Base-by-base conservation (phyloP, 2,113 vertebrate genomes). In the Romanogobio albipinnatus region DNA sequence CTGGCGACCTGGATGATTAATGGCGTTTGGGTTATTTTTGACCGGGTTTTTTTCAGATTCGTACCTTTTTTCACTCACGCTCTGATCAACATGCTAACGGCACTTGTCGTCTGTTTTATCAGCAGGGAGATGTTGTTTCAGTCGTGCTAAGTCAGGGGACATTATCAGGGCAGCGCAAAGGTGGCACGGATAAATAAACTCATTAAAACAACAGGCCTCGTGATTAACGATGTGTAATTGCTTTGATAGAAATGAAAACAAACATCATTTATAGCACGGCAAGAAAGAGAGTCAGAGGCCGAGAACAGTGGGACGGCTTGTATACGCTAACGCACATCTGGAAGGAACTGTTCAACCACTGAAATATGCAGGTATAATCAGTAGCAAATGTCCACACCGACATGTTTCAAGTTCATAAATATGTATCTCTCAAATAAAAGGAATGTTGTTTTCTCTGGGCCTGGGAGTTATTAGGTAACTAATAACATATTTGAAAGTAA, bases 1-100 rank as follows among this genome's bases (percentile, higher is more conserved):
- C 84, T 86, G 87, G 87, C 81, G 85, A 90, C 92, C 92, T 92
- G 64, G 82, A 91, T 93, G 92, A 95, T 93, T 93, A 93, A 93
- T 91, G 86, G 87, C 84, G 88, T 90, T 89, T 90, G 86, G 89
- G 87, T 90, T 88, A 92, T 90, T 89, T 83, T 76, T 70, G 85
- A 88, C 86, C 70, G 83, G 82, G 87, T 84, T 79, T 76, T 82
- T 68, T 56, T 71, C 66, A 71, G 70, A 76, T 70, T 24, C 86
- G 75, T 11, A 26, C 45, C 17, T 77, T 58, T 14, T 81, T 68
- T 49, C 24, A 43, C 14, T 80, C 78, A 22, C 45, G 14, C 83
- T 90, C 84, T 92, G 93, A 94, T 94, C 92, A 93, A 89, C 91
- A 91, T 86, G 85, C 87, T 90, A 88, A 91, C 82, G 66, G 59